Percentiles rank a stretch among this genome's conserved stretches.
Evolutionary conservation across 2,113 vertebrate genomes (phyloP).

Genomic region (Gallinago media): DNA sequence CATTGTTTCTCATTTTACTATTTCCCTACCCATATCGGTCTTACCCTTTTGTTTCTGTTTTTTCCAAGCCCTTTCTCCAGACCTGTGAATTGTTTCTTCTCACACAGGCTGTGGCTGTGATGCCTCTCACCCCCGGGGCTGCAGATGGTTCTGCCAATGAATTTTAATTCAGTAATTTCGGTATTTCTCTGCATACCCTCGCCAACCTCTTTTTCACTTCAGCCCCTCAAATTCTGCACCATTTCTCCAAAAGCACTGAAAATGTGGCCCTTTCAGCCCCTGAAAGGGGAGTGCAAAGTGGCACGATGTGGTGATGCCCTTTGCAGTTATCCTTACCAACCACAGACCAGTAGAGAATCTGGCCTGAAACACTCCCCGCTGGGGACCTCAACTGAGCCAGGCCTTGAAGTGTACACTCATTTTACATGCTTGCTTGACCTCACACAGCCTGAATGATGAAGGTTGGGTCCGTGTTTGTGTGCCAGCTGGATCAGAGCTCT

Average conservation of each 20-base stretch:
- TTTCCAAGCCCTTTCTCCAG: not conserved
- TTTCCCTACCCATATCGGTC: not conserved
- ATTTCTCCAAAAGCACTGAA: rapidly evolving
- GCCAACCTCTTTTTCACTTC: not conserved
- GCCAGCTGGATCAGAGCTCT: not conserved
- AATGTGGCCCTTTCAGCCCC: not conserved
- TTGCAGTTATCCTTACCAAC: not conserved
- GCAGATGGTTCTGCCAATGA: not conserved
- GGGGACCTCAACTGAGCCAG: not conserved
- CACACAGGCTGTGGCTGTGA: rapidly evolving
- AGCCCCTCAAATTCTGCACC: not conserved
- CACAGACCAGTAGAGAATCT: not conserved
- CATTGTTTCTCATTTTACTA: not conserved
- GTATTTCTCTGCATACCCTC: not conserved
- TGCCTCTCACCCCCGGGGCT: not conserved
- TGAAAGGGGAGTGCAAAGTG: rapidly evolving
- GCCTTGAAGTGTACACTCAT: not conserved
- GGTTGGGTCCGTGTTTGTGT: not conserved
- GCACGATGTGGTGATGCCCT: not conserved
- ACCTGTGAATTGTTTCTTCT: not conserved
- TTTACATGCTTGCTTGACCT: not conserved
- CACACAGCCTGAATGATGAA: not conserved
- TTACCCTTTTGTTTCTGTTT: not conserved
- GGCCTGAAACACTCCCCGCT: not conserved
- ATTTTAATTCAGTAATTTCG: not conserved